phyloP scores from a whole-genome alignment of 30 jellyfish, hydroid and myxozoan genomes.

The Aurelia sp. region DNA sequence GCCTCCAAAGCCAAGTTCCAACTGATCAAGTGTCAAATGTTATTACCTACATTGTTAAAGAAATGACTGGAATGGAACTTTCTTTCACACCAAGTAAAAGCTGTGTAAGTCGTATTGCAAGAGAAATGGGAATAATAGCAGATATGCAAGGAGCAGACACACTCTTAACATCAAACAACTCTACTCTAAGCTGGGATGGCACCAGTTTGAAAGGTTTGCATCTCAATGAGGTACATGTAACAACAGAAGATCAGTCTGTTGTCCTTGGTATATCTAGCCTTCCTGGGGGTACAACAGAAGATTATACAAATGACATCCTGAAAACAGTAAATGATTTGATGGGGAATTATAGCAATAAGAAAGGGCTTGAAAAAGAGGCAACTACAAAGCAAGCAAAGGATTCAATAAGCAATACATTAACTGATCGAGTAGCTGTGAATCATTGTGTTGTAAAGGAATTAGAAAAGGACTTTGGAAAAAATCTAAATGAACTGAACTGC shows the following conservation, averaged over 20 bases:
- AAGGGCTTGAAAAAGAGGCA: not conserved
- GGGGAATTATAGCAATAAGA: slow-evolving; percentile 8
- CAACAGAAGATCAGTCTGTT: slow-evolving; percentile 15
- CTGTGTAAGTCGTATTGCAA: slow-evolving; percentile 6
- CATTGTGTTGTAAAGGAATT: slow-evolving; percentile 29
- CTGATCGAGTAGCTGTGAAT: slow-evolving; percentile 45
- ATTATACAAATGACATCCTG: slow-evolving; percentile 6
- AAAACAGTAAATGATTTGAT: slow-evolving; percentile 15
- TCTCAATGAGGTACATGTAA: slow-evolving; percentile 31
- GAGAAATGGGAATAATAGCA: slow-evolving; percentile 31
- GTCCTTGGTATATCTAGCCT: slow-evolving; percentile 12
- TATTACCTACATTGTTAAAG: not conserved
- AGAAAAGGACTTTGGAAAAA: not conserved
- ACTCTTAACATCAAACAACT: not conserved
- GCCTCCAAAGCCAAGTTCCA: slow-evolving; percentile 37
- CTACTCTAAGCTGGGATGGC: slow-evolving; percentile 21
- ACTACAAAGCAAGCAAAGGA: not conserved
- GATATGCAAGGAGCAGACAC: slow-evolving; percentile 10
- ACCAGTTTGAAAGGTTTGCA: slow-evolving; percentile 25
- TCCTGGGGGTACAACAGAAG: slow-evolving; percentile 41
- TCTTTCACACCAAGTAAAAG: slow-evolving; percentile 1
- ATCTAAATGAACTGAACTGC: no score
- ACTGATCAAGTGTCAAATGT: not conserved
- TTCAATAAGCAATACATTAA: slow-evolving; percentile 11
- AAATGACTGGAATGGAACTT: slow-evolving; percentile 24